Base-by-base conservation (phyloP, 2,888 invertebrate species). In the Seira sanloemensis region DNA sequence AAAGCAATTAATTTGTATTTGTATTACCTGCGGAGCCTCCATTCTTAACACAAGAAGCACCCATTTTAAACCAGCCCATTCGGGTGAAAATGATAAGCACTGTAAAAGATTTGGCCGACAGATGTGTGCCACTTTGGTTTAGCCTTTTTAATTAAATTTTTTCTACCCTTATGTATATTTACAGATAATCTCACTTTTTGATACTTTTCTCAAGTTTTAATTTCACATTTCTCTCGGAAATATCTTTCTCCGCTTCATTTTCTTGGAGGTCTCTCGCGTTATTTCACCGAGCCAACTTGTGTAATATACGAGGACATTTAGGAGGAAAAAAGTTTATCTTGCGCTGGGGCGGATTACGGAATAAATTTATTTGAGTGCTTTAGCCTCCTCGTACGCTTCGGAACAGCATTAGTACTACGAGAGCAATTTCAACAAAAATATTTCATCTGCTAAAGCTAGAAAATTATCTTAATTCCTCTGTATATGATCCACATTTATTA, bases 31-130 rank as follows among this genome's bases (percentile, higher is more conserved):
- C 75, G 16, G 86, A 82, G 58, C 27, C 79, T 65, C 74, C 84
- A 72, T 78, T 72, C 71, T 86, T 86, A 67, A 82, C 84, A 84
- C 86, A 86, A 74, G 84, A 81, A 78, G 82, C 73, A 73, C 86
- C 86, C 86, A 86, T 86, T 54, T 81, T 81, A 26, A 75, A 58
- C 37, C 62, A 68, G 69, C 75, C 75, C 75, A 76, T 75, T 18
- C 58, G 66, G 58, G 37, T 75, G 62, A 37, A 37, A 37, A 4
- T 37, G 5, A 37, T 37, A 4, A 4, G 12, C 37, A 37, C 37
- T 7, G 4, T 37, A 37, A 37, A 37, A 37, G 12, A 37, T 37
- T 37, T 37, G 37, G 5, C n/a, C n/a, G n/a, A n/a, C n/a, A n/a
- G n/a, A n/a, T n/a, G n/a, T 37, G 4, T 37, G 37, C 5, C 37